Evolutionary conservation across 1,140 invertebrate genomes (phyloP).

Genomic region (Muscidifurax raptorellus): DNA sequence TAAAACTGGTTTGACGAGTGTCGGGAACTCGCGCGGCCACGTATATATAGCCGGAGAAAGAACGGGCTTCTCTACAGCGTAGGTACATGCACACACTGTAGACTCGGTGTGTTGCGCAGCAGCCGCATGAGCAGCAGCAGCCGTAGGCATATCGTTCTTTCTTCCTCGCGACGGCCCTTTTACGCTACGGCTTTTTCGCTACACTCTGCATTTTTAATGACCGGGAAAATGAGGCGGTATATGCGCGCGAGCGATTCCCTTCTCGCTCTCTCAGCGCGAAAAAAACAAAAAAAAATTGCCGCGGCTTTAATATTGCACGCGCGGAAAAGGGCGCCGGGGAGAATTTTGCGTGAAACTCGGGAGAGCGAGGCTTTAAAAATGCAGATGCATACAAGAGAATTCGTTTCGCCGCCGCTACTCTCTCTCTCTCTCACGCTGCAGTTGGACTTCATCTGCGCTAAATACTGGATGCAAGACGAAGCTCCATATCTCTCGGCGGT

Average conservation of each 20-base stretch:
- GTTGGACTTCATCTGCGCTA: neutral
- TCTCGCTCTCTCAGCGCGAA: neutral
- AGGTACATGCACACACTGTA: neutral
- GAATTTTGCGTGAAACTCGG: neutral
- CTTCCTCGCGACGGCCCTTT: neutral
- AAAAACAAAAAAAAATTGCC: conserved; percentile 15
- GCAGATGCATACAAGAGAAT: neutral
- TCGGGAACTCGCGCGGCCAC: conserved; percentile 56
- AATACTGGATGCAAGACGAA: neutral
- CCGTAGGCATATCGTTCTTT: conserved; percentile 11
- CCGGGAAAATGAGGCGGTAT: neutral
- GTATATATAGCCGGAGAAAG: neutral
- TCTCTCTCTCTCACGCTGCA: too few relatives aligned
- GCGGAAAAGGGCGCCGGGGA: neutral
- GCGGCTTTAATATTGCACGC: neutral
- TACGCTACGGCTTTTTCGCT: conserved; percentile 22
- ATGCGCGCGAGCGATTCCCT: neutral
- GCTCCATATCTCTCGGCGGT: too few relatives aligned
- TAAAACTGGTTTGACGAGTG: conserved; percentile 75
- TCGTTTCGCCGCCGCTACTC: neutral
- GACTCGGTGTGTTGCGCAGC: neutral
- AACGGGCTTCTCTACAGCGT: neutral
- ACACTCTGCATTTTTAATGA: conserved; percentile 8
- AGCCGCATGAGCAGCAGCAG: neutral
- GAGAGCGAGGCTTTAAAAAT: neutral